Evolutionary conservation across 2,888 invertebrate genomes (phyloP), one percentile per base, ranked within the genome.

Genomic region (Rotaria macrura): DNA sequence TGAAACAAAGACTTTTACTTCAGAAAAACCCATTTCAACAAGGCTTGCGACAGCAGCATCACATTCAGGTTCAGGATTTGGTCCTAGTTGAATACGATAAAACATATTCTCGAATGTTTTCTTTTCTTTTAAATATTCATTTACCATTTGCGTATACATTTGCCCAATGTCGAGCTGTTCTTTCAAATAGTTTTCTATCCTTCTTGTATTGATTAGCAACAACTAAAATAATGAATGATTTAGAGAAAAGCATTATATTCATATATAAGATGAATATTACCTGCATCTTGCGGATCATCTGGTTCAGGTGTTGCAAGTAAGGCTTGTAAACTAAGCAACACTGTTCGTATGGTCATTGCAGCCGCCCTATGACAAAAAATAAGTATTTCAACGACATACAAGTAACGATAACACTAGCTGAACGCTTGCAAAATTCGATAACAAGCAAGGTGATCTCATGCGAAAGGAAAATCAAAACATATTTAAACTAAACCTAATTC

Each of bases 121-220:
- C 12, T 34, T 34, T 17, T 17, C 7, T n/a, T 29, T 12, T 34
- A 65, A 29, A 17, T 65, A 2, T 65, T 34, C 25, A 65, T 25
- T 23, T 74, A 52, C 85, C 85, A 29, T 84, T 83, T 23, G 83
- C 99, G 92, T 97, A 98, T 29, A 94, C 93, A 90, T 94, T 94
- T 87, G 97, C 95, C 99, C 99, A 99, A 92, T 97, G 96, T 89
- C 93, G 93, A 49, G 99, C 99, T 43, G 99, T 99, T 89, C 94
- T 92, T 88, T 93, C 93, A 91, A 96, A 99, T 91, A 97, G 93
- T 88, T 94, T 93, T 87, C 93, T 93, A 89, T 95, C 94, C 89
- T 95, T 95, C 92, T 95, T 95, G 92, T 94, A 99, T 91, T 99
- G 99, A 91, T 94, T 95, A 49, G 99, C 99, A 40, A 99, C 99